phyloP scores from a whole-genome alignment of 2,113 vertebrate genomes.

The Echinops telfairi region DNA sequence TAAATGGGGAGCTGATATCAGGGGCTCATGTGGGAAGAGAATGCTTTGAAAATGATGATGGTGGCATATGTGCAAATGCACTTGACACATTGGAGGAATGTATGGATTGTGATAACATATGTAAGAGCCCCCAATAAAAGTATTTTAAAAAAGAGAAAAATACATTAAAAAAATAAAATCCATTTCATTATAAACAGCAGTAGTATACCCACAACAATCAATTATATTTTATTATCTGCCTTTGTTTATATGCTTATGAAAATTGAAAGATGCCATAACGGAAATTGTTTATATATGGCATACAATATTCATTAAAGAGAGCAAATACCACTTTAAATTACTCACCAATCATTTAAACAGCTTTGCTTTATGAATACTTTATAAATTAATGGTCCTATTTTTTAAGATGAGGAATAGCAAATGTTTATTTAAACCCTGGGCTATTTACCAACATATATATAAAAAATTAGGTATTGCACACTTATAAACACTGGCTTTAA shows the following conservation, averaged over 20 bases:
- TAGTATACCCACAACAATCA: neutral
- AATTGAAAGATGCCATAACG: slow-evolving; percentile 38
- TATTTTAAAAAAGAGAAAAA: too few species aligned
- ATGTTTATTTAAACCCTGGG: slow-evolving; percentile 66
- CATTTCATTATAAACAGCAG: neutral
- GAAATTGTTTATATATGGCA: neutral
- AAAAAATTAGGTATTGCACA: slow-evolving; percentile 28
- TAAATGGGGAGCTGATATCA: too few species aligned
- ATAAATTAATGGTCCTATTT: slow-evolving; percentile 59
- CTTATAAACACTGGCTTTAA: slow-evolving; percentile 40
- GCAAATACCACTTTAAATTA: too few species aligned
- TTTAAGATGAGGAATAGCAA: slow-evolving; percentile 72
- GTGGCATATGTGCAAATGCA: too few species aligned
- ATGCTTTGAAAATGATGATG: too few species aligned
- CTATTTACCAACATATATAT: slow-evolving; percentile 65
- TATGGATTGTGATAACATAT: too few species aligned
- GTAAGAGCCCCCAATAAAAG: too few species aligned
- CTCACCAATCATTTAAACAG: slow-evolving; percentile 42
- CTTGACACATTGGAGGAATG: too few species aligned
- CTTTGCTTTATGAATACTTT: slow-evolving; percentile 71
- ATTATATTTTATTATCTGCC: slow-evolving; percentile 53
- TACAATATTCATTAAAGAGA: slow-evolving; percentile 62
- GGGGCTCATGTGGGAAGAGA: too few species aligned
- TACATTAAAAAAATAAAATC: too few species aligned
- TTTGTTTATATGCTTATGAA: slow-evolving; percentile 67